Evolutionary conservation across 2,797 vertebrate genomes (phyloP).

Genomic region (Enoplosus armatus): DNA sequence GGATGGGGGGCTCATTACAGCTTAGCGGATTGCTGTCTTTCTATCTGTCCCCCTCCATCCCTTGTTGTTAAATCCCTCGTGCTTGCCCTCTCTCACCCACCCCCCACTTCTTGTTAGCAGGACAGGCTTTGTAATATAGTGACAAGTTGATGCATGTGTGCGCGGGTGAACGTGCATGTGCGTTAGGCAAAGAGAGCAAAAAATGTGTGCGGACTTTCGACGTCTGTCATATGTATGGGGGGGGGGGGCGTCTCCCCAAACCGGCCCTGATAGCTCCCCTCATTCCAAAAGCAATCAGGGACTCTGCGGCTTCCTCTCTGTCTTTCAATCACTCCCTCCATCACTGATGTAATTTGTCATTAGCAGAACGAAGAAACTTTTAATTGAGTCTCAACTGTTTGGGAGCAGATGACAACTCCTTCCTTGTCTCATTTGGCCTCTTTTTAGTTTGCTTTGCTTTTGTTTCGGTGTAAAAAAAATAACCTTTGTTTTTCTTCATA

Average conservation of each 20-base stretch:
- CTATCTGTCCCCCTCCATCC: slow-evolving; percentile 58
- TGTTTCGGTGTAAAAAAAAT: slow-evolving; percentile 42
- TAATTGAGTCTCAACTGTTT: slow-evolving; percentile 81
- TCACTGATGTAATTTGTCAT: slow-evolving; percentile 59
- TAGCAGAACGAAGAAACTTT: slow-evolving; percentile 78
- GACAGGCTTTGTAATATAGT: slow-evolving; percentile 70
- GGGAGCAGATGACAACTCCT: slow-evolving; percentile 67
- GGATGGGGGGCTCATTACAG: slow-evolving; percentile 60
- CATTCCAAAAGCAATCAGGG: slow-evolving; percentile 79
- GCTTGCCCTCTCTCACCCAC: slow-evolving; percentile 38
- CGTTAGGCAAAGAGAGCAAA: slow-evolving; percentile 19
- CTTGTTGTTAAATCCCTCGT: slow-evolving; percentile 65
- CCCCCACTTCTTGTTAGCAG: slow-evolving; percentile 63
- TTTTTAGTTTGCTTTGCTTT: slow-evolving; percentile 63
- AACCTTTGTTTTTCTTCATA: slow-evolving; percentile 56
- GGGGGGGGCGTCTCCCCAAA: slow-evolving; percentile 53
- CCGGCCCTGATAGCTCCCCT: slow-evolving; percentile 63
- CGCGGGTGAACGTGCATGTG: slow-evolving; percentile 2
- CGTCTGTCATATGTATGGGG: slow-evolving; percentile 46
- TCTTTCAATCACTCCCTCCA: slow-evolving; percentile 33
- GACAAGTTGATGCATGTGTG: slow-evolving; percentile 56
- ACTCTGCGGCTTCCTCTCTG: slow-evolving; percentile 52
- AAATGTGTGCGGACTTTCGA: slow-evolving; percentile 43
- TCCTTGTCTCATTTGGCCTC: slow-evolving; percentile 59
- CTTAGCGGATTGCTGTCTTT: slow-evolving; percentile 68